Base-by-base conservation (phyloP, 2,888 invertebrate genomes). In the Spisula solida region DNA sequence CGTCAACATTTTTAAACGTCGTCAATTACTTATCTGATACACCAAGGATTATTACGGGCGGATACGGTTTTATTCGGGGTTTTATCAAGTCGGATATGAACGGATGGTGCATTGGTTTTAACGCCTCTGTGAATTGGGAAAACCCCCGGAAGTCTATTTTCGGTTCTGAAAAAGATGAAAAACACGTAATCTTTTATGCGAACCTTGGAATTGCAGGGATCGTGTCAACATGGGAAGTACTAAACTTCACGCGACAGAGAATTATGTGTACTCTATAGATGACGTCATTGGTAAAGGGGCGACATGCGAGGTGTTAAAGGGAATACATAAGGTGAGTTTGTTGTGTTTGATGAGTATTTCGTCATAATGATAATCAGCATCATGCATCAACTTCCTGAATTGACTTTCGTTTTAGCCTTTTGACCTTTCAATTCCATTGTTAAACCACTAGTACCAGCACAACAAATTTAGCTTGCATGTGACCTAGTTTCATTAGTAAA, bases 251-350 rank as follows among this genome's bases (percentile, higher is more conserved):
- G 93, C 88, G 4, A 94, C 94, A 47, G 92, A 93, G 14, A 91
- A 89, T 81, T 93, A 94, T 91, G 93, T 94, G 16, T 94, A 93
- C 85, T 88, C 86, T 12, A 66, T 90, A 29, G 93, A 93, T 47
- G 94, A 94, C 87, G 80, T 91, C 8, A 88, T 94, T 10, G 95
- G 95, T 60, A 92, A 92, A 75, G 95, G 95, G 0, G 95, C 94
- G n/a, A 94, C 94, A 70, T 94, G 94, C 81, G 93, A 94, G 80
- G 94, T 95, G 12, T 95, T 90, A 83, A 93, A 92, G 83, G 95
- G 95, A 10, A 93, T 94, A 14, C 90, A 94, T 66, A 94, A 95
- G 93, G 95, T 94, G 89, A 85, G 12, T 25, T 60, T 18, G 93
- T 94, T 94, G 89, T 82, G 12, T 25, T 60, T 18, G 14, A 47